Conservation (phyloP, 2,113 vertebrate genomes). For the Grantiella picta region DNA sequence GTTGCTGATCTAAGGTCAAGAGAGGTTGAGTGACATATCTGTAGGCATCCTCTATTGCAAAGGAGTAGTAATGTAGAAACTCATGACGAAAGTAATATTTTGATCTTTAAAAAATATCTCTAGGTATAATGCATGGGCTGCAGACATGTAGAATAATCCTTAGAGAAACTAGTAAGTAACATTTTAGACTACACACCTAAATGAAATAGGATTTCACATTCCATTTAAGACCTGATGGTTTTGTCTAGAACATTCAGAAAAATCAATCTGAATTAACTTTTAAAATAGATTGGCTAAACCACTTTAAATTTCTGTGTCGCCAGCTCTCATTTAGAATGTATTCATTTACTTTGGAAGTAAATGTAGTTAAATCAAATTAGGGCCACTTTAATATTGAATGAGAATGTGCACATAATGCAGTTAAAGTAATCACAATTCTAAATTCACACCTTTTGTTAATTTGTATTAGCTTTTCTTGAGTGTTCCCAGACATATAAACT, state of each 20-base stretch:
- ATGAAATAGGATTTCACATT: slow-evolving; percentile 29
- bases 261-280: slow-evolving; percentile 65
- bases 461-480: neutral
- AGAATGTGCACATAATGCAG: neutral
- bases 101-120: neutral
- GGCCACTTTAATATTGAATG: slow-evolving; percentile 24
- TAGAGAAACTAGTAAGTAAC: neutral
- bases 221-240: slow-evolving; percentile 2
- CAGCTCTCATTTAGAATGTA: slow-evolving; percentile 35
- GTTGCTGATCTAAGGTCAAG: neutral
- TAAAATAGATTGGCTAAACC: slow-evolving; percentile 37
- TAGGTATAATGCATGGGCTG: neutral
- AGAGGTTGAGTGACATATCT: neutral
- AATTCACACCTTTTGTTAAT: slow-evolving; percentile 34
- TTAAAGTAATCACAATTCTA: slow-evolving; percentile 19
- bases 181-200: neutral
- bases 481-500: neutral
- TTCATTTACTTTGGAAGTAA: slow-evolving; percentile 44
- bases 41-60: neutral
- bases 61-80: neutral
- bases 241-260: slow-evolving; percentile 38
- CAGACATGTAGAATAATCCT: neutral
- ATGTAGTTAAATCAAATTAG: slow-evolving; percentile 26
- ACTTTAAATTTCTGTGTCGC: slow-evolving; percentile 22
- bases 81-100: neutral